Evolutionary conservation across 2,888 invertebrate genomes (phyloP).

Genomic region (Byasa hedistus): DNA sequence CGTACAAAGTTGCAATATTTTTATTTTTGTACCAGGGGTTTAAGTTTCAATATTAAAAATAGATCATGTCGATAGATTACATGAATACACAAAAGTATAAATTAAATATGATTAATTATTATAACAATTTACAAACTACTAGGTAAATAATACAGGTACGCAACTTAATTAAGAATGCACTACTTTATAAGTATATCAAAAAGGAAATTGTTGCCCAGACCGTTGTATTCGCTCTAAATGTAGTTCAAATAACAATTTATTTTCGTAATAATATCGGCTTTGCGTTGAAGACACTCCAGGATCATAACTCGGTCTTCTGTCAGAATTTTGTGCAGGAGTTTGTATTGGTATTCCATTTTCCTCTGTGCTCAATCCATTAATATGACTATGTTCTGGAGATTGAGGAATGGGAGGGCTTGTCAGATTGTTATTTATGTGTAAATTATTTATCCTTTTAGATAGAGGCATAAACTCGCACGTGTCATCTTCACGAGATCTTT

Average conservation of each 20-base stretch:
- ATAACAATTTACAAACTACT: slow-evolving; percentile 48
- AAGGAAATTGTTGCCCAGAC: slow-evolving; percentile 74
- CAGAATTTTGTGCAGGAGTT: slow-evolving; percentile 56
- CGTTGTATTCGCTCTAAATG: slow-evolving; percentile 90
- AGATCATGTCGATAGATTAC: neutral
- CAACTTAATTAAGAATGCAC: slow-evolving; percentile 44
- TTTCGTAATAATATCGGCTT: slow-evolving; percentile 93
- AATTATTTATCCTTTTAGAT: slow-evolving; percentile 93
- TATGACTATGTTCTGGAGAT: slow-evolving; percentile 56
- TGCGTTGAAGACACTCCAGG: slow-evolving; percentile 88
- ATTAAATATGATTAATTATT: slow-evolving; percentile 42
- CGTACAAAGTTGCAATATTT: neutral
- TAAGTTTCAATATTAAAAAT: neutral
- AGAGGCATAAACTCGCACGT: slow-evolving; percentile 90
- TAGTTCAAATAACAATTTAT: slow-evolving; percentile 91
- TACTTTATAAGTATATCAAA: slow-evolving; percentile 49
- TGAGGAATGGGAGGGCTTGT: slow-evolving; percentile 47
- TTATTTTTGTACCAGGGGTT: slow-evolving; percentile 3
- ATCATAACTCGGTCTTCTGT: slow-evolving; percentile 80
- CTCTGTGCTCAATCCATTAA: slow-evolving; percentile 48
- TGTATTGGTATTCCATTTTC: slow-evolving; percentile 61
- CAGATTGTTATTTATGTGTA: slow-evolving; percentile 86
- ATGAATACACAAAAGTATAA: slow-evolving; percentile 29
- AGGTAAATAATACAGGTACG: slow-evolving; percentile 54
- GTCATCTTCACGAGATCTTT: slow-evolving; percentile 88